Percentiles rank a stretch among this genome's conserved stretches.
These are phyloP conservation scores for Pherbina coryleti DNA, from an alignment of 2,888 invertebrate species.

Conservation along the genomic window DNA sequence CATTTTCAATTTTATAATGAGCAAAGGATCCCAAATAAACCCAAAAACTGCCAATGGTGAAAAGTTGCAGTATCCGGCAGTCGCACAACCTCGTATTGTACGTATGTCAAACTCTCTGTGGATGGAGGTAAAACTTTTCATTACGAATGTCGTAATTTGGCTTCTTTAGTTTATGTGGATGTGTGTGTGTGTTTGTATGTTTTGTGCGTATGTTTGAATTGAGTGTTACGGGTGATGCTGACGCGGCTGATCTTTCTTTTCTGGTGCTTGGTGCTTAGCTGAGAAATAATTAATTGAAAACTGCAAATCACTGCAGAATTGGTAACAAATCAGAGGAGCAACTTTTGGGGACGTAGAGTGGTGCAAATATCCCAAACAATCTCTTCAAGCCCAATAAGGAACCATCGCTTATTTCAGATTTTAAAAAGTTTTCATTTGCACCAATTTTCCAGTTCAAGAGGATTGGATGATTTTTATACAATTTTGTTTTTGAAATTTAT, in stretches of 20 bases:
- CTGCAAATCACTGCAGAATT: slow-evolving; percentile 36
- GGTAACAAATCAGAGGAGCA: neutral
- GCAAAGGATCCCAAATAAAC: slow-evolving; percentile 25
- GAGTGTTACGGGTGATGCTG: slow-evolving; percentile 1
- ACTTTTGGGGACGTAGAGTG: neutral
- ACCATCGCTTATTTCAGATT: no score
- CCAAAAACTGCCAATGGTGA: slow-evolving; percentile 11
- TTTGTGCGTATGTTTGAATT: slow-evolving; percentile 6
- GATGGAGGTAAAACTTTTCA: slow-evolving; percentile 27
- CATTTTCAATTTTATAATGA: slow-evolving; percentile 39
- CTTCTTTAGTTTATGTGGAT: neutral
- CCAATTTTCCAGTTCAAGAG: no score
- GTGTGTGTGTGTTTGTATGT: slow-evolving; percentile 17
- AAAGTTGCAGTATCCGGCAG: slow-evolving; percentile 33
- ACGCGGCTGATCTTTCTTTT: slow-evolving; percentile 27
- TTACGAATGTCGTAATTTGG: slow-evolving; percentile 33
- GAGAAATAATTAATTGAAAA: slow-evolving; percentile 39
- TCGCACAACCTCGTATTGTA: neutral
- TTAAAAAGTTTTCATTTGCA: no score
- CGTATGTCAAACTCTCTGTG: neutral
- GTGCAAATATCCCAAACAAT: no score
- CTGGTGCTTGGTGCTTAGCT: neutral
- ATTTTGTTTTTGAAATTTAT: no score
- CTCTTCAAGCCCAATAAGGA: no score
- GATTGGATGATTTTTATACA: no score